Evolutionary conservation across 2,797 vertebrate species (phyloP), one percentile per base, ranked within the genome.

Genomic region (Enteromius viviparus): DNA sequence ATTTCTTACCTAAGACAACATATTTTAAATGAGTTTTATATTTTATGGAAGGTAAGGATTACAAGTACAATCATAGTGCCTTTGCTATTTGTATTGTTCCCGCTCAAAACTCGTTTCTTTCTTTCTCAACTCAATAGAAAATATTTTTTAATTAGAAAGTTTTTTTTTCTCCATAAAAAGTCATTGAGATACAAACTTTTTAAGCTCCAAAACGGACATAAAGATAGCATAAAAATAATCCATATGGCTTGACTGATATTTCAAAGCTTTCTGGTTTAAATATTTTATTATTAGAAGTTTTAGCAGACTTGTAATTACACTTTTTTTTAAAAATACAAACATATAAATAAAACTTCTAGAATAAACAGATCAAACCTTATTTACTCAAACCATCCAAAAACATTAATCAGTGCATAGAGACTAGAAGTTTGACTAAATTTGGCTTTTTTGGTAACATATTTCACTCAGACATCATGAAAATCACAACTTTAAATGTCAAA

Each of bases 41-140:
- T 69, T 49, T 34, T 42, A 7, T 23, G 49, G 34, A 40, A 79
- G 74, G 62, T 53, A 62, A 70, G 34, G 53, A 81, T 70, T 70
- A 76, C 6, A 76, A 21, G 21, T 72, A 37, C 32, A 53, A 21
- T 80, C 60, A 9, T 42, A 65, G 15, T 76, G 71, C 62, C 64
- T 80, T 84, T 75, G 12, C 65, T 34, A 26, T 37, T 66, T 47
- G 17, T 21, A 1, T 60, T 71, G 7, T 37, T 53, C 47, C n/a
- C 17, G 34, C 17, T 64, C 34, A 15, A 79, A 47, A 68, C 40
- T 74, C 19, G 8, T 21, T 26, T 66, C 6, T 19, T 23, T 53
- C 40, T 64, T 62, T 40, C 4, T n/a, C 34, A 60, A 42, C 21
- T 26, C 34, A n/a, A 55, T 53, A 74, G 10, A 29, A 15, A 32